A percentile compares a stretch with the other conserved stretches of the same genome.
Evolutionary conservation across 2,113 vertebrate species (phyloP).

Genomic region (Eublepharis macularius): DNA sequence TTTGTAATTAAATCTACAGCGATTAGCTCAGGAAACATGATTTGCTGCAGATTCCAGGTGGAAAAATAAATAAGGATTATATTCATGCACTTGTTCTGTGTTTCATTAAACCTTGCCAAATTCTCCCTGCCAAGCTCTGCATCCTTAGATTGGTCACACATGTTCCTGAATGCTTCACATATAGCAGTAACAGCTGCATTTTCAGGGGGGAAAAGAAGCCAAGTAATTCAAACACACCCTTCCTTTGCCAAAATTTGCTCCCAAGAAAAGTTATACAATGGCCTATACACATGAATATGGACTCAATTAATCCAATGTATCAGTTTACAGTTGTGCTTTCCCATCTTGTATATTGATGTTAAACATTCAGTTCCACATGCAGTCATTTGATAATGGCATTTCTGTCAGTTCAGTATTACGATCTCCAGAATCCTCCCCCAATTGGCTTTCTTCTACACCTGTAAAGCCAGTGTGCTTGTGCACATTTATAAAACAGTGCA

Average conservation of each 20-base stretch:
- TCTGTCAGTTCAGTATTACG: slow-evolving; percentile 35
- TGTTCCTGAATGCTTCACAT: slow-evolving; percentile 38
- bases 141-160: slow-evolving; percentile 56
- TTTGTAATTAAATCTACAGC: slow-evolving; percentile 56
- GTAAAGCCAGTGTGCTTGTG: slow-evolving; percentile 20
- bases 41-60: slow-evolving; percentile 47
- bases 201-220: not conserved
- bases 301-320: slow-evolving; percentile 31
- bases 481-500: no score
- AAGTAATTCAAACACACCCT: slow-evolving; percentile 9
- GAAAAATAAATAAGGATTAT: slow-evolving; percentile 59
- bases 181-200: slow-evolving; percentile 35
- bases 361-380: slow-evolving; percentile 68
- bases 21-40: slow-evolving; percentile 53
- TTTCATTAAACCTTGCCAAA: slow-evolving; percentile 56
- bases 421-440: slow-evolving; percentile 65
- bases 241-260: slow-evolving; percentile 20
- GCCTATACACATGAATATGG: not conserved
- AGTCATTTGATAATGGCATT: slow-evolving; percentile 70
- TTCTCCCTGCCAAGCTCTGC: slow-evolving; percentile 24
- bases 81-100: slow-evolving; percentile 61
- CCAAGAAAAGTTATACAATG: slow-evolving; percentile 44
- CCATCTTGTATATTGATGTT: slow-evolving; percentile 61
- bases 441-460: slow-evolving; percentile 58
- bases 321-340: slow-evolving; percentile 26